These are phyloP conservation scores for Hydraecia micacea DNA, from an alignment of 2,888 invertebrate species.

Conservation along the genomic window DNA sequence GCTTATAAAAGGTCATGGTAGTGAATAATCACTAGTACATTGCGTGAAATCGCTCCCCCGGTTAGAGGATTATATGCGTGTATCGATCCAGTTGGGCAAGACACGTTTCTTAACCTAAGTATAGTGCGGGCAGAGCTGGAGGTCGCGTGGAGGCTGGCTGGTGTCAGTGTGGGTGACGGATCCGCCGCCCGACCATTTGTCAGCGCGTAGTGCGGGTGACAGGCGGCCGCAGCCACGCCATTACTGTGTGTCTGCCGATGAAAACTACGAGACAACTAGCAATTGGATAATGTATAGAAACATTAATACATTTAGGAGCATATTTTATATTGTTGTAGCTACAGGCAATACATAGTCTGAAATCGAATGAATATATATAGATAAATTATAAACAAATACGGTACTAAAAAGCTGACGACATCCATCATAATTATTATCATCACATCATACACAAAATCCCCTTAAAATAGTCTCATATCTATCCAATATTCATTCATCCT, in stretches of 20 bases:
- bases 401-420: conserved; percentile 4
- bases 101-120: conserved; percentile 82
- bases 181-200: conserved; percentile 70
- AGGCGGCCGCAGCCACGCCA: conserved; percentile 65
- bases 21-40: conserved; percentile 59
- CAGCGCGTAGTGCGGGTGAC: conserved; percentile 72
- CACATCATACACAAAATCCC: conserved; percentile 6
- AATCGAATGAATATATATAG: background rate
- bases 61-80: conserved; percentile 80
- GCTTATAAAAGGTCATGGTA: conserved; percentile 15
- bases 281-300: conserved; percentile 13
- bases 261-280: conserved; percentile 45
- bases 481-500: conserved; percentile 22
- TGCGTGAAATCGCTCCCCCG: conserved; percentile 76
- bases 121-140: conserved; percentile 66
- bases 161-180: conserved; percentile 71
- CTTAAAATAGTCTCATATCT: background rate
- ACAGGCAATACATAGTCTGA: background rate
- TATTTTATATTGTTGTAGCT: background rate
- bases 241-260: conserved; percentile 58
- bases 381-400: conserved; percentile 39
- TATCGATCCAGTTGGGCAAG: conserved; percentile 85
- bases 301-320: conserved; percentile 1
- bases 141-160: conserved; percentile 67
- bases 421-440: background rate